A percentile compares a stretch with the other conserved stretches of the same genome.
phyloP scores from a whole-genome alignment of 2,888 invertebrate species.

The Philereme transversata region DNA sequence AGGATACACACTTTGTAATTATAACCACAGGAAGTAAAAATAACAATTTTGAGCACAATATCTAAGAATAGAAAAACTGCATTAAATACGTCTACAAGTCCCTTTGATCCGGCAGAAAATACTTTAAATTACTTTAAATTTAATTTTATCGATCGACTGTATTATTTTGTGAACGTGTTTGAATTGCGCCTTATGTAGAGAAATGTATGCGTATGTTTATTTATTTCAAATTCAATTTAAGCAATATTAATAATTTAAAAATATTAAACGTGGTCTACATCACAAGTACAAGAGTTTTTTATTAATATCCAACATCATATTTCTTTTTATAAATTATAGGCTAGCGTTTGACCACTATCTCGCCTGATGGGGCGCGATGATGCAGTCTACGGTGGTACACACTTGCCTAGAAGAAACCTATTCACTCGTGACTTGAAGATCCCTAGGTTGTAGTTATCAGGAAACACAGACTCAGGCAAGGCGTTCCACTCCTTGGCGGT shows the following conservation, averaged over 20 bases:
- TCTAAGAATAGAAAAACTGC: neutral
- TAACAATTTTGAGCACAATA: constrained; percentile 1
- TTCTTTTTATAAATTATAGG: neutral
- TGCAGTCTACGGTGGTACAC: too few relatives aligned
- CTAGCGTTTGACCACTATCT: too few relatives aligned
- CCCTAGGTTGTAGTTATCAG: too few relatives aligned
- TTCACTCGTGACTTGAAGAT: too few relatives aligned
- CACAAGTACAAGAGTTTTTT: constrained; percentile 47
- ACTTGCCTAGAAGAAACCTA: too few relatives aligned
- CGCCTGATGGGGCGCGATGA: too few relatives aligned
- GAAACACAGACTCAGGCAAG: too few relatives aligned
- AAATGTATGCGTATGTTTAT: constrained; percentile 71
- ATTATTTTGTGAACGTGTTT: constrained; percentile 54
- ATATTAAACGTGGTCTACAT: constrained; percentile 73
- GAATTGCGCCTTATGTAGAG: constrained; percentile 65
- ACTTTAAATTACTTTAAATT: neutral
- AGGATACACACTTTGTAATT: constrained; percentile 22
- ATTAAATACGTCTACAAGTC: neutral
- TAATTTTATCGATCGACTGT: constrained; percentile 32
- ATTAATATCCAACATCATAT: constrained; percentile 24
- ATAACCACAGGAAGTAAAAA: constrained; percentile 4
- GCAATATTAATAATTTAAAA: constrained; percentile 79
- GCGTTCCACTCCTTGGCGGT: too few relatives aligned
- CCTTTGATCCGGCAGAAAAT: constrained; percentile 38
- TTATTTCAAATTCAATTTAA: constrained; percentile 78